Conservation (phyloP, 2,888 invertebrate species). For the Drosophila sordidapex region DNA sequence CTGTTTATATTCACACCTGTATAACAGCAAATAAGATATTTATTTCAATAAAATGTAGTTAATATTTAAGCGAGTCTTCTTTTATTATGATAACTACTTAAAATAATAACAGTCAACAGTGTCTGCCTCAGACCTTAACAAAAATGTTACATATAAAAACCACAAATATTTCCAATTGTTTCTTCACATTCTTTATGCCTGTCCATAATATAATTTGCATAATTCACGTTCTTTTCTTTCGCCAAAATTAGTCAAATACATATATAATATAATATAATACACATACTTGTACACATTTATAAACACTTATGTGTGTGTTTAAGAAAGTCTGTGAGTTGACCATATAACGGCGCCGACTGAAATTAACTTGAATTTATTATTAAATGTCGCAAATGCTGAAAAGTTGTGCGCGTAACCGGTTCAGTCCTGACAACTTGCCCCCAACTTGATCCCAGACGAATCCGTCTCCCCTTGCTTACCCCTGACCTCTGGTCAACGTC, state of each 20-base stretch:
- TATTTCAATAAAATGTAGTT: not conserved
- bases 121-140: not conserved
- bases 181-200: slow-evolving; percentile 32
- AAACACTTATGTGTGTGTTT: not conserved
- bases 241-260: too few species aligned
- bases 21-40: not conserved
- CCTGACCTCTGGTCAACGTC: slow-evolving; percentile 20
- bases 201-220: slow-evolving; percentile 49
- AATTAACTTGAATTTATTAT: slow-evolving; percentile 74
- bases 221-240: slow-evolving; percentile 23
- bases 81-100: not conserved
- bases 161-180: slow-evolving; percentile 46
- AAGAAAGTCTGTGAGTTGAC: slow-evolving; percentile 42
- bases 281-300: not conserved
- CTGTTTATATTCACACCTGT: slow-evolving; percentile 8
- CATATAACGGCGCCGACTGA: slow-evolving; percentile 76
- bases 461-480: not conserved
- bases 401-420: slow-evolving; percentile 58
- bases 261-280: too few species aligned
- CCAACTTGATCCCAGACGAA: slow-evolving; percentile 17
- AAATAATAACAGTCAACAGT: slow-evolving; percentile 6
- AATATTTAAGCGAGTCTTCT: slow-evolving; percentile 14
- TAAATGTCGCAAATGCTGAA: slow-evolving; percentile 45
- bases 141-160: slow-evolving; percentile 8
- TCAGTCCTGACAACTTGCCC: slow-evolving; percentile 26